Conservation (phyloP, 37 sponge, comb jelly and placozoan species). For the Aplysina aerophoba region DNA sequence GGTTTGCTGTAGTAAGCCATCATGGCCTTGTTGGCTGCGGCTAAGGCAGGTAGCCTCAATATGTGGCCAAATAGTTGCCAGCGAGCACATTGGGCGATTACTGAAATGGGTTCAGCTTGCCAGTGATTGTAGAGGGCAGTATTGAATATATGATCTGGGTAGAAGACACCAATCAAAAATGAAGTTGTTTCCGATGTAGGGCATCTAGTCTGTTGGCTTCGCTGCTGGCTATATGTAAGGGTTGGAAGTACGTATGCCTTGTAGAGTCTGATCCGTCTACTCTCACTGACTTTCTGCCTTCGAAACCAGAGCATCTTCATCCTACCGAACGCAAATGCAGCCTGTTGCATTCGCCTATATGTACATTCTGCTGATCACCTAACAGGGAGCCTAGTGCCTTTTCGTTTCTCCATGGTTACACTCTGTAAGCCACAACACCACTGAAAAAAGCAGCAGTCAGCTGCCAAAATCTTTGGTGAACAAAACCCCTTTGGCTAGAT, state of each 20-base stretch:
- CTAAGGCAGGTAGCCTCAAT: background rate
- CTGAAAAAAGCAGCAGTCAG: too few species aligned
- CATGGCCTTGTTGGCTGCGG: background rate
- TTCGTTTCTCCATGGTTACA: background rate
- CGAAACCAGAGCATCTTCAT: background rate
- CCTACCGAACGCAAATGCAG: background rate
- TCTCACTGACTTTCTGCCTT: background rate
- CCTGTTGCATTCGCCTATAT: background rate
- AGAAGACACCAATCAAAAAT: slow-evolving; percentile 2
- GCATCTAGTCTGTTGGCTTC: slow-evolving; percentile 12
- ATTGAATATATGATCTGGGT: background rate
- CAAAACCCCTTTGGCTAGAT: too few species aligned
- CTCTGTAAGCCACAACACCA: background rate
- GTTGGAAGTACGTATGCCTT: background rate
- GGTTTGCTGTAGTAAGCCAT: slow-evolving; percentile 3
- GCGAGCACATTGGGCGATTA: background rate
- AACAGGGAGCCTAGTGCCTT: background rate
- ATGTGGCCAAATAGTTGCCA: slow-evolving; percentile 11
- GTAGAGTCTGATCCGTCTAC: background rate
- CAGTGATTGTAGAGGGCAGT: background rate
- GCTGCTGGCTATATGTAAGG: background rate
- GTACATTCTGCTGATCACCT: too few species aligned
- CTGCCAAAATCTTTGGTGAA: too few species aligned
- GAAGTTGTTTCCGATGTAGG: background rate
- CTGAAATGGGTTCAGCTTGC: background rate